These are phyloP conservation scores for Notodonta dromedarius DNA, from an alignment of 2,888 invertebrate genomes.

Conservation along the genomic window DNA sequence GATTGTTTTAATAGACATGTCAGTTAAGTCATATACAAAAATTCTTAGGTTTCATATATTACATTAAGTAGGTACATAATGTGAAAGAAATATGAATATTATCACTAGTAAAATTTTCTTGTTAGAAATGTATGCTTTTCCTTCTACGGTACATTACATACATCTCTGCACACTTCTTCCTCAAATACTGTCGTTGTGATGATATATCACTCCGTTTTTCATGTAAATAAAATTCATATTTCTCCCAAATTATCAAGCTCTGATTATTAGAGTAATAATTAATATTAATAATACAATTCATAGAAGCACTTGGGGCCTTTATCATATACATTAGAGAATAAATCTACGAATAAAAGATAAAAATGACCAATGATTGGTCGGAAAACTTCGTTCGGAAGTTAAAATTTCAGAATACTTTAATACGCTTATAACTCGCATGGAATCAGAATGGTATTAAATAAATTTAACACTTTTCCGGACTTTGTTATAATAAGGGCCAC, in stretches of 20 bases:
- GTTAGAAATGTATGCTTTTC: too few species aligned
- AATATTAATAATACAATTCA: conserved; percentile 40
- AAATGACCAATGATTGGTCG: conserved; percentile 53
- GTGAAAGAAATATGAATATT: conserved; percentile 12
- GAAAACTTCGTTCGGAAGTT: conserved; percentile 59
- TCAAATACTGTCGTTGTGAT: neutral
- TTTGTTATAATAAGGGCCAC: too few species aligned
- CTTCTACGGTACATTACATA: too few species aligned
- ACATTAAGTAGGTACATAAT: conserved; percentile 11
- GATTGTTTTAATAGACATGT: conserved; percentile 38
- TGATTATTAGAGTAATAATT: conserved; percentile 13
- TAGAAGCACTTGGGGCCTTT: conserved; percentile 55
- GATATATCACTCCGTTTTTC: neutral
- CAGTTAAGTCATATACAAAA: conserved; percentile 52
- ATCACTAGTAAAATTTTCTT: neutral
- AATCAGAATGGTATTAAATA: neutral
- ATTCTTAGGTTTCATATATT: conserved; percentile 28
- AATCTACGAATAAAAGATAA: conserved; percentile 39
- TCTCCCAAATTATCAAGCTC: conserved; percentile 18
- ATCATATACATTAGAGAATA: conserved; percentile 42
- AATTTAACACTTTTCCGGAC: too few species aligned
- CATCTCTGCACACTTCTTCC: too few species aligned
- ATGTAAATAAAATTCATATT: conserved; percentile 6
- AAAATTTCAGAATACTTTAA: conserved; percentile 46
- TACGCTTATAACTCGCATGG: conserved; percentile 12